Evolutionary conservation across 2,797 vertebrate genomes (phyloP).

Genomic region (Ataeniobius toweri): DNA sequence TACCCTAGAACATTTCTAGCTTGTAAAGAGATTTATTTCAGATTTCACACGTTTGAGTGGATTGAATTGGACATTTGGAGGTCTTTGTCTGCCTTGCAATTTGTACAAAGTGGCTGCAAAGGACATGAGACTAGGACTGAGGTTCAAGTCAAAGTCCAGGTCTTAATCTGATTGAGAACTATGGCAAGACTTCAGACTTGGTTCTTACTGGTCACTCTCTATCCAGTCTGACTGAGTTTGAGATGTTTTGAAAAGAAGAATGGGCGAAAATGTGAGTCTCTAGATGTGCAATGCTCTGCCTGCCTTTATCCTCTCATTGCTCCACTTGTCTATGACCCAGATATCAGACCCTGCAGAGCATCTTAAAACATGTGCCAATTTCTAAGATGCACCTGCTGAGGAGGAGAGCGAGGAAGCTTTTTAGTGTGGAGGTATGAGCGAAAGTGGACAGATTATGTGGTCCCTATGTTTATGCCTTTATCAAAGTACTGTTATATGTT

Average conservation of each 20-base stretch:
- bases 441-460: neutral
- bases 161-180: neutral
- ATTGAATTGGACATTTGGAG: too few relatives aligned
- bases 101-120: too few relatives aligned
- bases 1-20: too few relatives aligned
- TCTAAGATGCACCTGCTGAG: neutral
- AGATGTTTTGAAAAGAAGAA: neutral
- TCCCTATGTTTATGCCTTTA: neutral
- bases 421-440: neutral
- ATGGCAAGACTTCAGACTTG: neutral
- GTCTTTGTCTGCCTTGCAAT: too few relatives aligned
- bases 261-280: neutral
- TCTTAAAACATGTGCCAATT: neutral
- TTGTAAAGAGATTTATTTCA: too few relatives aligned
- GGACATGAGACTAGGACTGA: too few relatives aligned
- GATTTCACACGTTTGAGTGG: too few relatives aligned
- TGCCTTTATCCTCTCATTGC: too few relatives aligned
- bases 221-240: neutral
- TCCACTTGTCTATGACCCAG: neutral
- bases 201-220: neutral
- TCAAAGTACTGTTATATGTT: neutral
- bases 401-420: neutral
- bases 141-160: neutral
- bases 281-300: neutral
- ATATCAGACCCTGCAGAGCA: neutral